Base-by-base conservation (phyloP, 1,140 invertebrate genomes). In the Drosophila littoralis region DNA sequence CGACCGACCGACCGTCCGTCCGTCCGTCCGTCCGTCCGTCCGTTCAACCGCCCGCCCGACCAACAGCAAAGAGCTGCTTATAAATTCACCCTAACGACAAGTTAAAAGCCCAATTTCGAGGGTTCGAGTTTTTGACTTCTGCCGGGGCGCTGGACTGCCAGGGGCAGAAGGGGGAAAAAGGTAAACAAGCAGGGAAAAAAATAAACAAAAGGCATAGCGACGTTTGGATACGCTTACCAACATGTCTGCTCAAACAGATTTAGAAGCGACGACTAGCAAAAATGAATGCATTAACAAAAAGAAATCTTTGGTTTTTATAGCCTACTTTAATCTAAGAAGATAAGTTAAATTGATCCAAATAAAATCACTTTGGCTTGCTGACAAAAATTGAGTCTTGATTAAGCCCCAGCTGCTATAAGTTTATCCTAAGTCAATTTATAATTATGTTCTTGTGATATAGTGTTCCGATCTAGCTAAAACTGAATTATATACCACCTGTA, bases 71-170 rank as follows among this genome's bases (percentile, higher is more conserved):
- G 77, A 69, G 77, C 75, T 74, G 79, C 79, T 86, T 86, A 88
- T 82, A 88, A 88, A 86, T 86, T 88, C 71, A 79, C 83, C 79
- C 83, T 88, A 86, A 86, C 83, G 83, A 86, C 83, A 86, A 88
- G 83, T 88, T 88, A 86, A 86, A 83, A 88, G 83, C 69, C 64
- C 63, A 63, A 63, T 68, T 36, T 57, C 46, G 55, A 79, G 68
- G 61, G 64, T 51, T 55, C 46, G 54, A 79, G 75, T 52, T 28
- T 66, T 28, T 66, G 58, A 60, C 59, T 57, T 58, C 58, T 63
- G 66, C 38, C 33, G 46, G 48, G 35, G 5, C 28, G 17, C n/a
- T 42, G 15, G 36, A 6, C 2, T 7, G 10, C 15, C 9, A 40
- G 17, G 4, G 1, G 13, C 45, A 9, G 13, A 8, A 4, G 35